A percentile compares a stretch with the other conserved stretches of the same genome.
phyloP scores from a whole-genome alignment of 2,113 vertebrate species.

The Anolis carolinensis region DNA sequence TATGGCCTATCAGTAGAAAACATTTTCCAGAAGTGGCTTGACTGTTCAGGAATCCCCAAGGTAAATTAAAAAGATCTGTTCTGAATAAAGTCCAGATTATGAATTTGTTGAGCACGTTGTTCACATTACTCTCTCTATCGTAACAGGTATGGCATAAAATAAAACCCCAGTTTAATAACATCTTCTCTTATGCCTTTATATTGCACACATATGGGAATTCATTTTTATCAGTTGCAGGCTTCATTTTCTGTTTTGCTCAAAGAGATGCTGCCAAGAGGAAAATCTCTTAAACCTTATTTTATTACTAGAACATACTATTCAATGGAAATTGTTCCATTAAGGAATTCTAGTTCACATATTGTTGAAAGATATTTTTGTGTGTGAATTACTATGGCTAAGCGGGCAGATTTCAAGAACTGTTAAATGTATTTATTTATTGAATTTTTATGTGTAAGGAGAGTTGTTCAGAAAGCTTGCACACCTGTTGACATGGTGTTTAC shows the following conservation, averaged over 20 bases:
- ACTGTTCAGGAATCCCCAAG: slow-evolving; percentile 90
- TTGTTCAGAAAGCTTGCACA: not conserved
- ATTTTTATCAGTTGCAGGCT: not conserved
- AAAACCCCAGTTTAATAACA: slow-evolving; percentile 18
- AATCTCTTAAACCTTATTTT: slow-evolving; percentile 26
- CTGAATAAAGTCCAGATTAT: slow-evolving; percentile 25
- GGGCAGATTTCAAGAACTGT: not conserved
- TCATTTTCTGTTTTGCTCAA: slow-evolving; percentile 15
- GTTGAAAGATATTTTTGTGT: not conserved
- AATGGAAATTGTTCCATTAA: slow-evolving; percentile 14
- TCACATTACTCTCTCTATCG: slow-evolving; percentile 21
- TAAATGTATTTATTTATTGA: slow-evolving; percentile 25
- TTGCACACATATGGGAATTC: not conserved
- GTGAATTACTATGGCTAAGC: not conserved
- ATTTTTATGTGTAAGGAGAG: slow-evolving; percentile 6
- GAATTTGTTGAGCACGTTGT: slow-evolving; percentile 34
- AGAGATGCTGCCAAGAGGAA: slow-evolving; percentile 6
- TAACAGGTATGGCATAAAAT: slow-evolving; percentile 13
- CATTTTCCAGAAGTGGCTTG: slow-evolving; percentile 90
- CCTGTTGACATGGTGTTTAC: not conserved
- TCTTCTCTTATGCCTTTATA: slow-evolving; percentile 34
- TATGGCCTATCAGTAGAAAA: slow-evolving; percentile 83
- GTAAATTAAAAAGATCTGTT: slow-evolving; percentile 70
- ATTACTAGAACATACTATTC: slow-evolving; percentile 7
- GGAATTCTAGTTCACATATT: not conserved